phyloP scores from a whole-genome alignment of 2,113 vertebrate species.

The Amia ocellicauda region DNA sequence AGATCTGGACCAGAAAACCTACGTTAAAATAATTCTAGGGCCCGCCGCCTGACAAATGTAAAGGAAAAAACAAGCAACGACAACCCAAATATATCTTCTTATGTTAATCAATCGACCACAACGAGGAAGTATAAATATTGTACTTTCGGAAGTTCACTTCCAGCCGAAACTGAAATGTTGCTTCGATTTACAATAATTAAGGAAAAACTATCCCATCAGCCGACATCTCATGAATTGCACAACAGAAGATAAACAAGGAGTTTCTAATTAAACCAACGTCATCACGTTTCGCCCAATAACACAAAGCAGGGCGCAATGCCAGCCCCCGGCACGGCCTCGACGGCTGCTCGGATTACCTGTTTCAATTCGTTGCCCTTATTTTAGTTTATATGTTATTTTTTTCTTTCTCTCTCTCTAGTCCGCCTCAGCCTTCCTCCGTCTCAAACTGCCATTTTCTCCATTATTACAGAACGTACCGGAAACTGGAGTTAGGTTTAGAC shows the following conservation, averaged over 20 bases:
- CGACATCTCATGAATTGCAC: background rate
- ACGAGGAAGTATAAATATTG: too few relatives aligned
- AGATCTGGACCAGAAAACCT: too few relatives aligned
- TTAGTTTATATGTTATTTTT: conserved; percentile 21
- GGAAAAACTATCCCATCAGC: too few relatives aligned
- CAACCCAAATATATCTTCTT: too few relatives aligned
- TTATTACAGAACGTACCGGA: conserved; percentile 57
- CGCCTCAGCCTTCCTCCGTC: conserved; percentile 35
- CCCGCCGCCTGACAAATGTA: too few relatives aligned
- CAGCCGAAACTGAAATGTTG: too few relatives aligned
- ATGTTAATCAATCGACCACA: too few relatives aligned
- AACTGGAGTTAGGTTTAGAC: conserved; percentile 26
- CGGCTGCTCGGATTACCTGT: conserved; percentile 40
- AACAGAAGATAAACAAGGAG: conserved; percentile 3
- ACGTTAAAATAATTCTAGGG: background rate
- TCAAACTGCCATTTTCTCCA: conserved; percentile 67
- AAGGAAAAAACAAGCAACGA: too few relatives aligned
- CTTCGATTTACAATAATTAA: too few relatives aligned
- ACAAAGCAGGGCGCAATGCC: background rate
- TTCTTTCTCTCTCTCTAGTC: conserved; percentile 24
- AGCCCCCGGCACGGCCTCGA: background rate
- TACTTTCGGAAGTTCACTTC: too few relatives aligned
- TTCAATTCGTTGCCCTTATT: conserved; percentile 18
- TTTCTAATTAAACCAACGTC: background rate
- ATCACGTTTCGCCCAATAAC: background rate